Evolutionary conservation across 2,888 invertebrate species (phyloP), one percentile per base, ranked within the genome.

Genomic region (Lymantria dispar): DNA sequence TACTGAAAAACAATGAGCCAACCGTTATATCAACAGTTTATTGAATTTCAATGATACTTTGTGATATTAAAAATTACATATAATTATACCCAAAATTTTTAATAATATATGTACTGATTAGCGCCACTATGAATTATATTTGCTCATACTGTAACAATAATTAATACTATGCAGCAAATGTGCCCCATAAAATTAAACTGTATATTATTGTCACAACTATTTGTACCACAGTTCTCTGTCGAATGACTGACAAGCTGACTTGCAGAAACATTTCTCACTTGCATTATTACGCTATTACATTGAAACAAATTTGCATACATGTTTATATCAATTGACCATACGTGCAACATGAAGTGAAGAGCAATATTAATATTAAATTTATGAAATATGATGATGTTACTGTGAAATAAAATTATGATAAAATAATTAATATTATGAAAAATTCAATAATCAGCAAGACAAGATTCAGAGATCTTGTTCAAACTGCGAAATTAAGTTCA

Each of bases 301-400:
- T 36, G 9, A 56, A 31, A 53, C 44, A 53, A 47, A 22, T 55
- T n/a, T 58, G 53, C 54, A 47, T 48, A 60, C 42, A 58, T 45
- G 15, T 58, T 45, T 37, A 38, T n/a, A 43, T 52, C 52, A 41
- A 51, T 38, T 50, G 54, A 56, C 58, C 66, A 58, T 50, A 54
- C 72, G 70, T 72, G 72, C 72, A 70, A 66, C 61, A 69, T 61
- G 55, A 54, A 60, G 52, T 59, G 49, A 54, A 38, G 39, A 57
- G 54, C 60, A 50, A 55, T 62, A 59, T 60, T 58, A 58, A 38
- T 31, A 29, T 41, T 33, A 44, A n/a, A 48, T 39, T 13, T 2
- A 50, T 64, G 48, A 37, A 45, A 39, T 11, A 12, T 43, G 37
- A 50, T 50, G 44, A 33, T 47, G 45, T 47, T 38, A 42, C 44